Base-by-base conservation (phyloP, 2,797 vertebrate genomes). In the Neoniphon sammara region DNA sequence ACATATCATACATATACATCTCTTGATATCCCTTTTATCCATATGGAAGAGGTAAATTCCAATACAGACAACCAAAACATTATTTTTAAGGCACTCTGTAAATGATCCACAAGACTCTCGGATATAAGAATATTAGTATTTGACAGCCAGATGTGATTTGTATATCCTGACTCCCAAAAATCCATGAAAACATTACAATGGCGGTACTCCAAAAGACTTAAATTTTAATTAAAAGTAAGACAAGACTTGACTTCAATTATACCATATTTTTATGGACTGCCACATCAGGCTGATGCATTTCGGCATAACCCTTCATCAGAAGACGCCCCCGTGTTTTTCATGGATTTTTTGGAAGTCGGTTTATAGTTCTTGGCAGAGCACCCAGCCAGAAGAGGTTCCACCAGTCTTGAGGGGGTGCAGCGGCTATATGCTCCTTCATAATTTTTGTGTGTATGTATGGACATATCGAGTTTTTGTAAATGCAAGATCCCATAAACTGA, bases 101-200 rank as follows among this genome's bases (percentile, higher is more conserved):
- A 15, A 46, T 17, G 42, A 4, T 46, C 44, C 44, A 46, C 3
- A 2, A 0, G 56, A 65, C 14, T 46, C 44, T 46, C 5, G 44
- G 44, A 44, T 27, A 21, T 34, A 18, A 30, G 12, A 7, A 7
- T 73, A 58, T 56, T 52, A 46, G 1, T 60, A 15, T 61, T 46
- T 62, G 52, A 49, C 61, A 53, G 49, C 46, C 61, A 18, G 54
- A 55, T 14, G 46, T 56, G 47, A 78, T 75, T 64, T 78, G 27
- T 50, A 27, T 55, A 8, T 10, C 25, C 25, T 15, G n/a, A 46
- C 66, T 64, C 21, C 58, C 46, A 21, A 36, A 62, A 66, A 31
- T 54, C 64, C 0, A 68, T 58, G 18, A 59, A 47, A 65, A 55
- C 5, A 4, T 3, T 49, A 1, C 7, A 30, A 46, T 62, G 39